phyloP scores from a whole-genome alignment of 2,797 vertebrate genomes.

The Erethizon dorsatum region DNA sequence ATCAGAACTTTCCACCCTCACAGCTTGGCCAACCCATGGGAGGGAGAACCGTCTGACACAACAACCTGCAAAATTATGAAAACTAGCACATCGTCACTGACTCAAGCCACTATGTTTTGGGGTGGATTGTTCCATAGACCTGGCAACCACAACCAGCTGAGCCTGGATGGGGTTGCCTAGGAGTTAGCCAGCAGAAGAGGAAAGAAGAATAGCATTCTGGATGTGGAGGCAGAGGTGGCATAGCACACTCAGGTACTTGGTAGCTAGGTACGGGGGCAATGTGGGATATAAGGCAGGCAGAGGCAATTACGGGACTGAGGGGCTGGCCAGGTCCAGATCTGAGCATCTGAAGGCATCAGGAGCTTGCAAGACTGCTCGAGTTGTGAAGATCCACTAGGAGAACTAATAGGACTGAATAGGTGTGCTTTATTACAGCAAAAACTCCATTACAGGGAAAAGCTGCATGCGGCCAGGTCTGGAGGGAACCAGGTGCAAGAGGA shows the following conservation, averaged over 20 bases:
- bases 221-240: background rate
- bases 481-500: background rate
- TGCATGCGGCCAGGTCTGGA: background rate
- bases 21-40: background rate
- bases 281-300: rapidly evolving
- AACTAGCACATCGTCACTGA: background rate
- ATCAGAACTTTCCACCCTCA: background rate
- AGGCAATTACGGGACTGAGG: background rate
- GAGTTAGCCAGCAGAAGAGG: background rate
- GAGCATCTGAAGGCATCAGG: background rate
- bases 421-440: background rate
- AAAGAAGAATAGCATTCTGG: background rate
- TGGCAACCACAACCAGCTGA: background rate
- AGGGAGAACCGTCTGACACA: background rate
- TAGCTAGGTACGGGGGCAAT: background rate
- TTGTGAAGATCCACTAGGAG: background rate
- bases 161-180: background rate
- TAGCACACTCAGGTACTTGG: background rate
- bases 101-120: background rate
- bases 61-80: background rate
- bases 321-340: background rate
- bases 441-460: background rate
- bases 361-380: background rate
- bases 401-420: background rate
- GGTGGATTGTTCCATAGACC: background rate